phyloP scores from a whole-genome alignment of 2,113 vertebrate species.

The Acinonyx jubatus region DNA sequence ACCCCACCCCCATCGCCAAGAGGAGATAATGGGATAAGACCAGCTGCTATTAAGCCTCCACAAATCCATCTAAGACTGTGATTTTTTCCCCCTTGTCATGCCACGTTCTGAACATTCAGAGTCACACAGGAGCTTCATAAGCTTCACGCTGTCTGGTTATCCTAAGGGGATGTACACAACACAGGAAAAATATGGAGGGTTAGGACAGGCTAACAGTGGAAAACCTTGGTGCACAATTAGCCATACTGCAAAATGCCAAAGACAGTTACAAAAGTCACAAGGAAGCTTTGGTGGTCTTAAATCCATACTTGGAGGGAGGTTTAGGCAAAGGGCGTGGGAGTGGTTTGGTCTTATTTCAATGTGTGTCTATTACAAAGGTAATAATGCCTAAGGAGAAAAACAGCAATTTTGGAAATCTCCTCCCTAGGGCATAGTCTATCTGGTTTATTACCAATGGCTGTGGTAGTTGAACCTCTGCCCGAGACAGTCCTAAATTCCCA shows the following conservation, averaged over 20 bases:
- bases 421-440: neutral
- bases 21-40: neutral
- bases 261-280: neutral
- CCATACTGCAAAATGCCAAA: neutral
- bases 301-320: neutral
- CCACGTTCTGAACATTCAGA: accelerated
- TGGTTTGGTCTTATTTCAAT: neutral
- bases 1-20: neutral
- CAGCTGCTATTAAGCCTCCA: neutral
- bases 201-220: neutral
- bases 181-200: neutral
- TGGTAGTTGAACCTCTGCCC: neutral
- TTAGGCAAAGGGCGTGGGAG: neutral
- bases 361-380: neutral
- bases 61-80: neutral
- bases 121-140: accelerated
- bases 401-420: neutral
- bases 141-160: neutral
- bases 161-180: neutral
- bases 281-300: neutral
- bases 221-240: neutral
- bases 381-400: neutral
- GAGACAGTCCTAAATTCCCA: neutral
- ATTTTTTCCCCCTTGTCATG: neutral
- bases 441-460: neutral